A percentile compares a stretch with the other conserved stretches of the same genome.
These are phyloP conservation scores for Temnothorax longispinosus DNA, from an alignment of 1,140 invertebrate genomes.

Conservation along the genomic window DNA sequence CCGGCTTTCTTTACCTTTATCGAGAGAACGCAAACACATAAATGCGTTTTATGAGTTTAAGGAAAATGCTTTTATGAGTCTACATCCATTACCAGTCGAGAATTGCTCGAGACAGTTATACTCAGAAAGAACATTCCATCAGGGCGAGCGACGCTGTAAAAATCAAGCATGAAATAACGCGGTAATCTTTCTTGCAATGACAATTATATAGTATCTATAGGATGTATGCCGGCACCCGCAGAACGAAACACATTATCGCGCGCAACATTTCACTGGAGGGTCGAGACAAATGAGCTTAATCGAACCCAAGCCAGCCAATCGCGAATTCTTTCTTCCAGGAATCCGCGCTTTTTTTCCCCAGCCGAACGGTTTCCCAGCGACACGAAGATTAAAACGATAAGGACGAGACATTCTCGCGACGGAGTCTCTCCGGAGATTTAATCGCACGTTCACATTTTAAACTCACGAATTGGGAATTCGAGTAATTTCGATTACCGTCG, in stretches of 20 bases:
- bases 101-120: not conserved
- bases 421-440: slow-evolving; percentile 50
- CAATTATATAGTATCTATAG: slow-evolving; percentile 41
- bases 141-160: not conserved
- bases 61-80: slow-evolving; percentile 31
- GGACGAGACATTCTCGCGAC: slow-evolving; percentile 26
- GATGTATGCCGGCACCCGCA: not conserved
- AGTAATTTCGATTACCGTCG: slow-evolving; percentile 78
- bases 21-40: slow-evolving; percentile 5
- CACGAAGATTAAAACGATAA: not conserved
- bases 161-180: slow-evolving; percentile 17
- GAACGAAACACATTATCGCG: slow-evolving; percentile 55
- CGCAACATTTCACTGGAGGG: not conserved
- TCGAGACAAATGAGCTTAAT: slow-evolving; percentile 51
- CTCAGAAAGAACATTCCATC: not conserved
- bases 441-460: slow-evolving; percentile 59
- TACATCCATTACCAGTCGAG: slow-evolving; percentile 34
- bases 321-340: slow-evolving; percentile 56
- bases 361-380: not conserved
- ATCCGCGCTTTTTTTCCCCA: slow-evolving; percentile 34
- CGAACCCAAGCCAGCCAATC: slow-evolving; percentile 32
- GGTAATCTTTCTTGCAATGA: slow-evolving; percentile 8
- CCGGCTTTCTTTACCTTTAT: not conserved
- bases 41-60: slow-evolving; percentile 40
- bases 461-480: slow-evolving; percentile 72